Evolutionary conservation across 1,140 invertebrate genomes (phyloP), one percentile per base, ranked within the genome.

Genomic region (Pararge aegeria): DNA sequence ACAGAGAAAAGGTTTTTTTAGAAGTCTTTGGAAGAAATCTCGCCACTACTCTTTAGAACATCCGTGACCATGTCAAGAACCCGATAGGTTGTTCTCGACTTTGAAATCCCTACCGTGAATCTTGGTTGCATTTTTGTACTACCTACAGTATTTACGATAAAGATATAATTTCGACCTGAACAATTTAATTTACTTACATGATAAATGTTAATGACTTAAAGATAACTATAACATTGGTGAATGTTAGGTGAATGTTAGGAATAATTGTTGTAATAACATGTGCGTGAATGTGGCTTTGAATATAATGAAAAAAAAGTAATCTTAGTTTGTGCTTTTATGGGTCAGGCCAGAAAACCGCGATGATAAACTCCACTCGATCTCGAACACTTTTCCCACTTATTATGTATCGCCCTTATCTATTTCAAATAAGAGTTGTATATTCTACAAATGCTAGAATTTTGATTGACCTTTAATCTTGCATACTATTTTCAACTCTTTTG

Each of bases 1-100:
- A 55, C 95, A 96, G 84, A 95, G 95, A 80, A 95, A 95, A 83
- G 94, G 95, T 50, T 95, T 96, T 77, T 96, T 96, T 90, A 95
- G 95, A 88, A 95, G 92, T 78, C 93, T 96, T 61, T 96, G 95
- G 95, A 96, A 96, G 83, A 92, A 94, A 57, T 95, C 95, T 51
- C 93, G 95, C 51, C 95, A 95, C 76, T 95, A 95, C 80, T 96
- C 95, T 19, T 87, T 96, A 83, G 95, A 96, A 83, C 95, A 96
- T 71, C 90, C 90, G 65, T 91, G 87, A 91, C 75, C 61, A 65
- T 21, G 67, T 44, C 66, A 68, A 61, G 52, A 49, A 24, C 6
- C 46, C 16, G 46, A 61, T 20, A 65, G 27, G 30, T 55, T 61
- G 40, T 59, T 51, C 50, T 51, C 66, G 49, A 73, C 64, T 34